Percentiles rank a stretch among this genome's conserved stretches.
Evolutionary conservation across 2,888 invertebrate genomes (phyloP).

Genomic region (Mystacides longicornis): DNA sequence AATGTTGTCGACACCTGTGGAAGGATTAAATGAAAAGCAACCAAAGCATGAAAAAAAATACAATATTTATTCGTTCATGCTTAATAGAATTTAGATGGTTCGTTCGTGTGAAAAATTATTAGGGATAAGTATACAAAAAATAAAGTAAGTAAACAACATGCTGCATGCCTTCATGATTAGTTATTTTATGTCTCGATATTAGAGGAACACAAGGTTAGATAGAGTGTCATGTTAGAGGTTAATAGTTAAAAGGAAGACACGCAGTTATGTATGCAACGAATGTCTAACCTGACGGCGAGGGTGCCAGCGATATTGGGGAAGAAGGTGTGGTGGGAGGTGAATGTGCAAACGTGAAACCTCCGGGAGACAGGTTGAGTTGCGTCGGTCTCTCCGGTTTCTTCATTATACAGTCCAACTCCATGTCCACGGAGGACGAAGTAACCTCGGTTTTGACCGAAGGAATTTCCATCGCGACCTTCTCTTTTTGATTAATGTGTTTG

Average conservation of each 20-base stretch:
- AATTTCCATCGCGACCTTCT: conserved; percentile 26
- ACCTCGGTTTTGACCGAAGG: background rate
- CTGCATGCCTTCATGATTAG: no score
- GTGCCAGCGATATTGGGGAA: conserved; percentile 47
- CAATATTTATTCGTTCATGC: no score
- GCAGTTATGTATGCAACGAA: conserved; percentile 7
- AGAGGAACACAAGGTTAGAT: background rate
- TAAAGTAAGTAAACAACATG: no score
- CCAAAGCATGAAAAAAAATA: no score
- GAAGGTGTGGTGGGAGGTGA: conserved; percentile 36
- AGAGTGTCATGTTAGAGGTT: conserved; percentile 1
- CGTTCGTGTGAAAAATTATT: no score
- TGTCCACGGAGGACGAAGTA: conserved; percentile 8
- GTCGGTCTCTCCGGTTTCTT: conserved; percentile 37
- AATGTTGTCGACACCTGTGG: no score
- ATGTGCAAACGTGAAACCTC: conserved; percentile 27
- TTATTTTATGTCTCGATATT: no score
- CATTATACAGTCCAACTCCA: conserved; percentile 7
- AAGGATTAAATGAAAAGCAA: no score
- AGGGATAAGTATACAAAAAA: no score
- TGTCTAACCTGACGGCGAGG: conserved; percentile 36
- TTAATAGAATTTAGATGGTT: no score
- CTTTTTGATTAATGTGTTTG: conserved; percentile 27
- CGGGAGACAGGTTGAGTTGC: conserved; percentile 43
- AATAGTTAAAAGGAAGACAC: conserved; percentile 7